A percentile compares a stretch with the other conserved stretches of the same genome.
phyloP scores from a whole-genome alignment of 2,797 vertebrate genomes.

The Manis pentadactyla region DNA sequence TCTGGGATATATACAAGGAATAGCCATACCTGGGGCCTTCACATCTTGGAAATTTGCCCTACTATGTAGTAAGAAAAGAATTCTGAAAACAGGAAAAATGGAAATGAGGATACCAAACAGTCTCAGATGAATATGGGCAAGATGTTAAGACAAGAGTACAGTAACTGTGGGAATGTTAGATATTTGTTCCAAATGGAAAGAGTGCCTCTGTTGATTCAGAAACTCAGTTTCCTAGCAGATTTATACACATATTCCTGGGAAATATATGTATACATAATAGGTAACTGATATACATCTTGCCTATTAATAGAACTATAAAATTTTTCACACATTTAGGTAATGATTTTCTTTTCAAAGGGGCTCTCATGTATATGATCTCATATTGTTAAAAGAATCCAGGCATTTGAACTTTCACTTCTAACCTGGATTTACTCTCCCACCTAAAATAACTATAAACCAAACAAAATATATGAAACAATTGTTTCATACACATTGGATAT shows the following conservation, averaged over 20 bases:
- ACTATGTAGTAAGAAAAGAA: conserved; percentile 28
- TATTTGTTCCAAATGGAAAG: neutral
- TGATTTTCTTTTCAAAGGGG: conserved; percentile 20
- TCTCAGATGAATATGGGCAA: neutral
- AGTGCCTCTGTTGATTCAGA: neutral
- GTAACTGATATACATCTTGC: neutral
- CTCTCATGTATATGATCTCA: neutral
- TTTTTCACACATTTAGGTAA: neutral
- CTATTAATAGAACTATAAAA: conserved; percentile 3
- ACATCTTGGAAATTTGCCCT: neutral
- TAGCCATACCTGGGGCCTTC: neutral
- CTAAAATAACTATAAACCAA: conserved; percentile 43
- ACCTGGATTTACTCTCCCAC: neutral
- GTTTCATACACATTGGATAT: neutral
- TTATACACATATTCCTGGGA: neutral
- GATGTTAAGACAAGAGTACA: neutral
- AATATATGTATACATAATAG: neutral
- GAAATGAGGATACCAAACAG: neutral
- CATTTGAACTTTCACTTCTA: neutral
- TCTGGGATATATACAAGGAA: neutral
- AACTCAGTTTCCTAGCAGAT: neutral
- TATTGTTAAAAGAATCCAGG: conserved; percentile 15
- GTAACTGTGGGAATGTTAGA: neutral
- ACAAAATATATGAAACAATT: conserved; percentile 25
- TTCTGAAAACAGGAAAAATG: neutral